Conservation (phyloP, 2,113 vertebrate genomes). For the Apistogramma diplotaenia region DNA sequence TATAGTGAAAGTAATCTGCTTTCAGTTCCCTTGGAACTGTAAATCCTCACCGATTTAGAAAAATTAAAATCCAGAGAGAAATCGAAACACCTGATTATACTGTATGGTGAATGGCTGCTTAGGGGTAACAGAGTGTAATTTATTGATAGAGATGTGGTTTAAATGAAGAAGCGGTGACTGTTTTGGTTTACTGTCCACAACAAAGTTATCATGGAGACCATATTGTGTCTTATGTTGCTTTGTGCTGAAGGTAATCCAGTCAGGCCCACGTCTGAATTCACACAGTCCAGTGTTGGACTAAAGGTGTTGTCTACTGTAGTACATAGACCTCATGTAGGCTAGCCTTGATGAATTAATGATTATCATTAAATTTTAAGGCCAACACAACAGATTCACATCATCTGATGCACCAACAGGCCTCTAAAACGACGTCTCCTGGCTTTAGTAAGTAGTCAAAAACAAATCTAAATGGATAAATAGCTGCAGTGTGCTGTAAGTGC, state of each 20-base stretch:
- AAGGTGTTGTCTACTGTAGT: neutral
- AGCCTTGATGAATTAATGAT: neutral
- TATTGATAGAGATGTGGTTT: neutral
- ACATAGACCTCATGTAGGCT: neutral
- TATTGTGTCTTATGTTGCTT: neutral
- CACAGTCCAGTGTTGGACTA: neutral
- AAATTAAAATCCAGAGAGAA: neutral
- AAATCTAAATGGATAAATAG: neutral
- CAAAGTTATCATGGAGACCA: neutral
- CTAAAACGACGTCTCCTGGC: neutral
- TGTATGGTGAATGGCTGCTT: neutral
- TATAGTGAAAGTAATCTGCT: neutral
- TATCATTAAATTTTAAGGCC: neutral
- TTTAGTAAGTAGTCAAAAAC: neutral
- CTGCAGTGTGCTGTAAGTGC: neutral
- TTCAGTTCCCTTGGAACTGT: neutral
- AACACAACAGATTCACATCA: neutral
- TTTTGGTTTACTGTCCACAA: neutral
- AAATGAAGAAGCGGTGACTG: neutral
- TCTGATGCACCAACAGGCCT: neutral
- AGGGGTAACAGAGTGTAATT: neutral
- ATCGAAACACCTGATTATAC: neutral
- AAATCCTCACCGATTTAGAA: neutral
- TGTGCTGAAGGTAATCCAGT: neutral
- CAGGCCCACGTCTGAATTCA: neutral